phyloP scores from a whole-genome alignment of 2,113 vertebrate genomes.

The Rhinogobius similis region DNA sequence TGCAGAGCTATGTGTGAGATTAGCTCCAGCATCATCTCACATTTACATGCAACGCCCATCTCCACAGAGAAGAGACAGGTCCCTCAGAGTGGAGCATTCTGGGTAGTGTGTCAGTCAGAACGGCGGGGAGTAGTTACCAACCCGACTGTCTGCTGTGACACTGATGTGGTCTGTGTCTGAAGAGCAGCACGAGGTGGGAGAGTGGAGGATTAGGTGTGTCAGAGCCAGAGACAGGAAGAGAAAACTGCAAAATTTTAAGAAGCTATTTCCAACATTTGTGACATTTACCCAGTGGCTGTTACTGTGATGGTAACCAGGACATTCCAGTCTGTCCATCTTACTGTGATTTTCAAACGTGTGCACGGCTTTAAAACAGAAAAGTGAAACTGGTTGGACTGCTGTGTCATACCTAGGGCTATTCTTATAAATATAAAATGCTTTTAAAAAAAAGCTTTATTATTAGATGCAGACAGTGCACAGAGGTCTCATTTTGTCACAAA shows the following conservation, averaged over 20 bases:
- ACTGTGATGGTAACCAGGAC: too few relatives aligned
- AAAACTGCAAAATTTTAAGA: not conserved
- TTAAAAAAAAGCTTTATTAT: too few relatives aligned
- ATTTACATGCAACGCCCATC: constrained; percentile 57
- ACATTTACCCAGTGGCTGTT: too few relatives aligned
- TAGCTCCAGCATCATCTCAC: constrained; percentile 41
- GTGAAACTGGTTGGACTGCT: too few relatives aligned
- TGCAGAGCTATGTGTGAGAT: constrained; percentile 40
- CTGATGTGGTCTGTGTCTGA: constrained; percentile 44
- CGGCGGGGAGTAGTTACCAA: constrained; percentile 53
- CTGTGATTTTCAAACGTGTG: too few relatives aligned
- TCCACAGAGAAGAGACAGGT: constrained; percentile 53
- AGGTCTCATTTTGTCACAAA: too few relatives aligned
- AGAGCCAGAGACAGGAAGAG: not conserved
- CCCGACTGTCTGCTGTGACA: constrained; percentile 51
- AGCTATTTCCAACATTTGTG: too few relatives aligned
- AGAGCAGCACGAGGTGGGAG: constrained; percentile 38
- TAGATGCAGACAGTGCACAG: too few relatives aligned
- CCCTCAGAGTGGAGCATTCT: constrained; percentile 54
- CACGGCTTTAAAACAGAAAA: too few relatives aligned
- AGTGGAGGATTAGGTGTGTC: constrained; percentile 58
- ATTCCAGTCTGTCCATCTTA: too few relatives aligned
- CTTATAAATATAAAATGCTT: too few relatives aligned
- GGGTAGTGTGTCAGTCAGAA: constrained; percentile 50
- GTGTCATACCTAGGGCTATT: too few relatives aligned